Evolutionary conservation across 2,888 invertebrate species (phyloP), one percentile per base, ranked within the genome.

Genomic region (Sarcophaga rosellei): DNA sequence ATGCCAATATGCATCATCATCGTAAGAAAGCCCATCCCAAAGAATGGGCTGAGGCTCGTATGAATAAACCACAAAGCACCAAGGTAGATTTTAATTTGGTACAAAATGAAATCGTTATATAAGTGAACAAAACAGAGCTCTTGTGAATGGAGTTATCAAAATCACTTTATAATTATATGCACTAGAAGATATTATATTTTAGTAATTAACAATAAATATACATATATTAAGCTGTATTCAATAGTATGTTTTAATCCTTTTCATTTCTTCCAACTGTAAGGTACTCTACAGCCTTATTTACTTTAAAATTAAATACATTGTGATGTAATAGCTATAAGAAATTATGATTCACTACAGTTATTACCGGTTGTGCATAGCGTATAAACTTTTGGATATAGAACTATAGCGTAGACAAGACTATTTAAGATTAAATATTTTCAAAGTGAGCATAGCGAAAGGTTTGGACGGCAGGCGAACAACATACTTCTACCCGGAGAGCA

Each of bases 1-100:
- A 88, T 23, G 88, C 90, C 1, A 90, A 90, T 85, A 90, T 89
- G 90, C 89, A 90, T 80, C 89, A 90, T 25, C 90, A 91, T 76
- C 89, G 90, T 5, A 90, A 90, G 70, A 81, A 88, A 10, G 88
- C 87, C 21, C 91, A 91, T 87, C 89, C 90, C 5, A 88, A 88
- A 8, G 90, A 90, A 72, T 90, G 88, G 81, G 89, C 87, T 8
- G 88, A 88, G 79, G 89, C 86, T 44, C 88, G 89, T 11, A 61
- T 83, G 61, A 87, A 88, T 25, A 70, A 81, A 12, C 85, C 80
- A 21, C 80, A 73, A 44, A 70, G 78, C 17, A 84, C 86, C 8
- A 84, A 86, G 21, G 76, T 87, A 12, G 86, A 88, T 68, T 75
- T 87, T 25, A 88, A 79, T 74, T 68, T 77, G n/a, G 81, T 88